Evolutionary conservation across 92 coral and sea anemone genomes (phyloP).

Genomic region (Ricordea florida): DNA sequence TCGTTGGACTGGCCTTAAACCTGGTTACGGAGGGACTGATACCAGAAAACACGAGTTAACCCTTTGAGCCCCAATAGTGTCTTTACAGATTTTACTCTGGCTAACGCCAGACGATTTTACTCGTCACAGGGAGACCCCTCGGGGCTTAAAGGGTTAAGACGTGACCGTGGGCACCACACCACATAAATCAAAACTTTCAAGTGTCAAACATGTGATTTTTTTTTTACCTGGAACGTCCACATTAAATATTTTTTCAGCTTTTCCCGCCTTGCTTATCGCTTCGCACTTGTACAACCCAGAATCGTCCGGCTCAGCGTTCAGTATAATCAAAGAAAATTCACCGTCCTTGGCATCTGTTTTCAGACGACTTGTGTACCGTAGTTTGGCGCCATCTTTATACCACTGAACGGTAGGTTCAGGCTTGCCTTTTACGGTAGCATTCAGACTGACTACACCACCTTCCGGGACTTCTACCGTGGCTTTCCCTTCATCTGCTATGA

Average conservation of each 20-base stretch:
- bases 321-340: constrained; percentile 45
- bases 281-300: constrained; percentile 74
- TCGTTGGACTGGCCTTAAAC: no score
- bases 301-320: constrained; percentile 54
- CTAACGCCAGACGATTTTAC: no score
- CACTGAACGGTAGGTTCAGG: constrained; percentile 78
- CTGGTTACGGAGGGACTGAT: no score
- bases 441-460: constrained; percentile 68
- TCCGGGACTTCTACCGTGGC: constrained; percentile 52
- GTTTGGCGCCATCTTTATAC: constrained; percentile 81
- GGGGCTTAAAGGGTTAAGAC: no score
- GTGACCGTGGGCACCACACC: no score
- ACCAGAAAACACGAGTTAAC: no score
- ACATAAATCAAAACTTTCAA: no score
- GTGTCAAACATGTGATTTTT: no score
- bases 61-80: no score
- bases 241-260: constrained; percentile 68
- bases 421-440: constrained; percentile 65
- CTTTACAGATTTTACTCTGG: no score
- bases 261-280: constrained; percentile 73
- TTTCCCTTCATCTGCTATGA: constrained; percentile 47
- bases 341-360: constrained; percentile 72
- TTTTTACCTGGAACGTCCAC: constrained; percentile 88
- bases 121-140: no score
- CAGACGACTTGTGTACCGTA: constrained; percentile 58